Evolutionary conservation across 53 echinoderm and acorn worm species (phyloP).

Genomic region (Paracentrotus lividus): DNA sequence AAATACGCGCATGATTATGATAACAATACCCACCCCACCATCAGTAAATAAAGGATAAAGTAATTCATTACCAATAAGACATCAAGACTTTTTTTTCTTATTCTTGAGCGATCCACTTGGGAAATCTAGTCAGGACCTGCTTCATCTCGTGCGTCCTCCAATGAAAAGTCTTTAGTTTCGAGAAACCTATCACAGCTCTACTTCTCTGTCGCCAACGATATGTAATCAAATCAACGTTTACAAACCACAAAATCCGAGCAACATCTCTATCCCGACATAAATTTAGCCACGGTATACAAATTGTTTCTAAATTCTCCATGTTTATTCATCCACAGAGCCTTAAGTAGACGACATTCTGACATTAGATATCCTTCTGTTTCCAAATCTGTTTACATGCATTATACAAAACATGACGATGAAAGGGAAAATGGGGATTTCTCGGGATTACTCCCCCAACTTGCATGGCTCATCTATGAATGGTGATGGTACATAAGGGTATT

Average conservation of each 20-base stretch:
- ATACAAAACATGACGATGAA: background rate
- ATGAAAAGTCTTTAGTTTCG: background rate
- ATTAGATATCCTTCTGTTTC: background rate
- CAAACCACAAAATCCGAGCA: background rate
- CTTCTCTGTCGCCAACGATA: conserved; percentile 1
- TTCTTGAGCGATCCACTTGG: background rate
- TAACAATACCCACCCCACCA: too few species aligned
- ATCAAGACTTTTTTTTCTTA: background rate
- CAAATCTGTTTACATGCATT: background rate
- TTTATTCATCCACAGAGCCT: background rate
- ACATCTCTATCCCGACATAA: background rate
- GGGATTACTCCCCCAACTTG: too few species aligned
- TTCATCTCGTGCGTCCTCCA: background rate
- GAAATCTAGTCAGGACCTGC: background rate
- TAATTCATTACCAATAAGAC: too few species aligned
- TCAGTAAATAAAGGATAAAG: too few species aligned
- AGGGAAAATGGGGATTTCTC: background rate
- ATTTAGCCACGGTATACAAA: background rate
- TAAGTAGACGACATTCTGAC: background rate
- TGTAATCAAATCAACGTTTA: background rate
- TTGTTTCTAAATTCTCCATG: background rate
- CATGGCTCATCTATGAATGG: background rate
- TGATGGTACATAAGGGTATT: background rate
- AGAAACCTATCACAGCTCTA: background rate
- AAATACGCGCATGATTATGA: too few species aligned